Conservation (phyloP, 2,888 invertebrate species). For the Rhogogaster chlorosoma region DNA sequence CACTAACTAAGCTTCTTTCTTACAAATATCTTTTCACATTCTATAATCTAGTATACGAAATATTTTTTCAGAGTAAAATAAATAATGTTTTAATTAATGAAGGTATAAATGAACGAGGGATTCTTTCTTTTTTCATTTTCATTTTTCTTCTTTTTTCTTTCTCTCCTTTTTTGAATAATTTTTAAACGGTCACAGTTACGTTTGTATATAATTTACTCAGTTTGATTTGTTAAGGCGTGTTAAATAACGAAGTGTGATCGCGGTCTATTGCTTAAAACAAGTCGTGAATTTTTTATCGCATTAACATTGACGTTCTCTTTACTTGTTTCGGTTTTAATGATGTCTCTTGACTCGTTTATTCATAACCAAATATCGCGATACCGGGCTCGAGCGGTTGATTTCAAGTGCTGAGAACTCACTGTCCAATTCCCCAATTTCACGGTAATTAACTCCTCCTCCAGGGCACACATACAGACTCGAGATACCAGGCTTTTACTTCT, state of each 20-base stretch:
- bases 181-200: background rate
- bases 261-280: conserved; percentile 5
- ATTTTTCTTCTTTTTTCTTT: background rate
- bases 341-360: conserved; percentile 36
- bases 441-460: conserved; percentile 12
- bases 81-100: background rate
- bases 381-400: conserved; percentile 18
- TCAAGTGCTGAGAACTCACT: conserved; percentile 29
- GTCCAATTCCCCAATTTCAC: conserved; percentile 37
- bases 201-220: background rate
- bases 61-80: background rate
- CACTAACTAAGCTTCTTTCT: background rate
- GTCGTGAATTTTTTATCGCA: conserved; percentile 11
- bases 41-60: background rate
- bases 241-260: conserved; percentile 16
- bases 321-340: conserved; percentile 36
- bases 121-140: background rate
- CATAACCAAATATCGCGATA: conserved; percentile 18
- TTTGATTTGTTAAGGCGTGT: background rate
- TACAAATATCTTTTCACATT: background rate
- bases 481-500: background rate
- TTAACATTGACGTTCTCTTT: conserved; percentile 24
- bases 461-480: background rate
- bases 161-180: background rate
- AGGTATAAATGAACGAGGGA: background rate